Conservation (phyloP, 2,888 invertebrate genomes). For the Leptodirus hochenwartii region DNA sequence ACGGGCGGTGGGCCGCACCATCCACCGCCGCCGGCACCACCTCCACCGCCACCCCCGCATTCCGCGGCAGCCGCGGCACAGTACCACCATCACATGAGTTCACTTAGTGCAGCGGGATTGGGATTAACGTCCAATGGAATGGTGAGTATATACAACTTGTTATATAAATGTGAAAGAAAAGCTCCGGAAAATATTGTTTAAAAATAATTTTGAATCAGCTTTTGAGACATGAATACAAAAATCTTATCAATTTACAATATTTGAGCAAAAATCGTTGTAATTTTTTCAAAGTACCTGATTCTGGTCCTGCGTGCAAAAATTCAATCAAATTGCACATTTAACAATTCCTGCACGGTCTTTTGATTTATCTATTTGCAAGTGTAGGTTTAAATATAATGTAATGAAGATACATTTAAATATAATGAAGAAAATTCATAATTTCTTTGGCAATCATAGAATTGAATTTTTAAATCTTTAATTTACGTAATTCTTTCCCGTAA, state of each 20-base stretch:
- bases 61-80: slow-evolving; percentile 27
- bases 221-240: background rate
- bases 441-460: no score
- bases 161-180: background rate
- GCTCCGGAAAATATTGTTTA: slow-evolving; percentile 1
- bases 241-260: slow-evolving; percentile 1
- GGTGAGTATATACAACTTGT: slow-evolving; percentile 26
- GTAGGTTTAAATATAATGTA: no score
- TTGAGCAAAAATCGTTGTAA: no score
- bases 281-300: no score
- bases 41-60: slow-evolving; percentile 27
- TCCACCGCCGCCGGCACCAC: slow-evolving; percentile 28
- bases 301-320: no score
- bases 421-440: no score
- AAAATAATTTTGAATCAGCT: slow-evolving; percentile 2
- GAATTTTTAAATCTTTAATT: no score
- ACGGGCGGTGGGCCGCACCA: slow-evolving; percentile 27
- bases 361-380: no score
- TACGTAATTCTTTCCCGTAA: no score
- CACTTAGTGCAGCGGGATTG: slow-evolving; percentile 32
- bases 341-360: no score
- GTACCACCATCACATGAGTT: slow-evolving; percentile 34
- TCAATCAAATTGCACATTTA: no score
- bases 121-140: slow-evolving; percentile 42
- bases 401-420: no score